Base-by-base conservation (phyloP, 2,113 vertebrate genomes). In the Gallinago media region DNA sequence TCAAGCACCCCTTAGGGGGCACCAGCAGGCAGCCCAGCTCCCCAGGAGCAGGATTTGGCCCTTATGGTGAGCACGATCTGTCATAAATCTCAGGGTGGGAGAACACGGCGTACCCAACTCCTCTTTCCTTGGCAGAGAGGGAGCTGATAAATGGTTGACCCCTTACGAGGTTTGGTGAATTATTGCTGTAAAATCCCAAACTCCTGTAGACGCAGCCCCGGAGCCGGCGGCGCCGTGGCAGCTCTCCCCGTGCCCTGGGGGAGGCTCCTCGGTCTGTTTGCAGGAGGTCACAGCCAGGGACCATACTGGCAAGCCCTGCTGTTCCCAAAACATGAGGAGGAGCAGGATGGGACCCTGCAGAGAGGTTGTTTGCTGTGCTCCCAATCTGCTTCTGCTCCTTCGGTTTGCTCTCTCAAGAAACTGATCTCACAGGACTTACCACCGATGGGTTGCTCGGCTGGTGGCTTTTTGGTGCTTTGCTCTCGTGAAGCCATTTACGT, bases 101-200 rank as follows among this genome's bases (percentile, higher is more conserved):
- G 96, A 95, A 97, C 92, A 68, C 56, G 29, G 49, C 0, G 88
- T 95, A 62, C 96, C 5, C 34, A 92, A 56, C 68, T 89, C 76
- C 86, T 66, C 88, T 93, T 76, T 32, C 32, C 55, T 84, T 86
- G 92, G 92, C 96, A 94, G 79, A 47, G 72, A 75, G 65, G 61
- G 68, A 96, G 79, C 88, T 94, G 96, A 95, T 75, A 80, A 88
- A 90, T 71, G 59, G 88, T 56, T 92, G 95, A 96, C 95, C 95
- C 95, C 86, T 93, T 71, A 42, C 31, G 16, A 84, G 90, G 85
- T 66, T 88, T 18, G 12, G 85, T 78, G 92, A 96, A 88, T 96
- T 88, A 94, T 67, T 77, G 76, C 83, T 86, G 79, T 56, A 3
- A 88, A 95, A 94, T 34, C 96, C 59, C 75, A 66, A 77, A 54